Percentiles rank a stretch among this genome's conserved stretches.
These are phyloP conservation scores for Girardia tigrina DNA, from an alignment of 2,888 invertebrate genomes.

Conservation along the genomic window DNA sequence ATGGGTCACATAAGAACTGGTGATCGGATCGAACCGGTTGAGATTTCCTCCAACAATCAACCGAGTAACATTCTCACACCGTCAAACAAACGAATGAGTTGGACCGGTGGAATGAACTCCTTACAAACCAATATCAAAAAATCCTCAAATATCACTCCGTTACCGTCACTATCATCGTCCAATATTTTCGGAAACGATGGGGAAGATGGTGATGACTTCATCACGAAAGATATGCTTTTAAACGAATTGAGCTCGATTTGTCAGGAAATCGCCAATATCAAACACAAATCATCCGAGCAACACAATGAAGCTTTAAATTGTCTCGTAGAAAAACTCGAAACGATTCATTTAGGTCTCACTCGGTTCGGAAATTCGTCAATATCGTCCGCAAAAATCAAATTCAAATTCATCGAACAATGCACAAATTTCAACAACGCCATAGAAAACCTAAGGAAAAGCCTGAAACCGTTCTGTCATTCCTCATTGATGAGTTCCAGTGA, in stretches of 20 bases:
- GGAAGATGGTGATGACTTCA: neutral
- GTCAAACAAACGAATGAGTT: conserved; percentile 28
- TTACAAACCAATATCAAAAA: neutral
- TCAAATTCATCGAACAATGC: conserved; percentile 23
- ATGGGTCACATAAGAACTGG: neutral
- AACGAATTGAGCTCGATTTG: neutral
- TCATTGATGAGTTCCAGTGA: neutral
- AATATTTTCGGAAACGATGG: neutral
- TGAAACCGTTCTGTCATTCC: conserved; percentile 4
- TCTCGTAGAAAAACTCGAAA: neutral
- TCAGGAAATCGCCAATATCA: neutral
- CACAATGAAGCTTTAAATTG: neutral
- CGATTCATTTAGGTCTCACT: neutral
- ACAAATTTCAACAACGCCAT: conserved; percentile 15
- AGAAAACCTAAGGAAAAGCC: neutral
- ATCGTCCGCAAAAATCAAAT: neutral
- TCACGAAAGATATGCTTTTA: neutral
- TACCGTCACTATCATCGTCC: neutral
- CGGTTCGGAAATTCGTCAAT: neutral
- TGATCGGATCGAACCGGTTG: neutral
- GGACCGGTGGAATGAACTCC: conserved; percentile 26
- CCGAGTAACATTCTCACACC: neutral
- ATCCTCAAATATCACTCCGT: neutral
- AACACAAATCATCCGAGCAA: neutral
- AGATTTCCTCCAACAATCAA: neutral